Evolutionary conservation across 2,113 vertebrate species (phyloP), one percentile per base, ranked within the genome.

Genomic region (Sapajus apella): DNA sequence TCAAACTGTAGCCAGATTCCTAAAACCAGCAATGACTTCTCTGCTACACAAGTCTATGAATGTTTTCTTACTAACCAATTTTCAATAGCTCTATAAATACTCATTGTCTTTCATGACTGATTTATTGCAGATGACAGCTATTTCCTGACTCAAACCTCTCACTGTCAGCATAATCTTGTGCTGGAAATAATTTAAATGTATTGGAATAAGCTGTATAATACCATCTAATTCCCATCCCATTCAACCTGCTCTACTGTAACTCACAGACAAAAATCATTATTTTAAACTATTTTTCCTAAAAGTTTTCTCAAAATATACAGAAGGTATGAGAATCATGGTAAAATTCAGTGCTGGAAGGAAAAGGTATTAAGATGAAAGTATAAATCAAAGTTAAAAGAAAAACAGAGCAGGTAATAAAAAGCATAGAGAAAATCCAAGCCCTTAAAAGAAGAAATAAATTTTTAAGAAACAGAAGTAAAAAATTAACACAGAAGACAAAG

Each of bases 111-210:
- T 88, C 64, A 58, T 70, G 72, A 95, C 77, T 88, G 90, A 95
- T 88, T 91, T 88, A 89, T 61, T 81, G 50, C 3, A 55, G 47
- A 81, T 88, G 73, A 94, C 79, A 96, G 79, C 50, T 96, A 91
- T 81, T 95, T 97, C 72, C 91, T 95, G 70, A 94, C 75, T 21
- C 73, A 91, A 93, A 68, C 18, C 52, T 88, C 77, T 68, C 45
- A 87, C 27, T 85, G 87, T 94, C 91, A 91, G 84, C 9, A 97
- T n/a, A 91, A 89, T 96, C 84, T 70, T 56, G 8, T 47, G 56
- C 83, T 89, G 87, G 83, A 96, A 94, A 97, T 88, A 91, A 96
- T 85, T 91, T 91, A 93, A 91, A 73, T 66, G 25, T 81, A 87
- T 45, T 70, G 40, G 21, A 82, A 61, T 56, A 68, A 83, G 55